A percentile compares a stretch with the other conserved stretches of the same genome.
Evolutionary conservation across 2,888 invertebrate genomes (phyloP).

Genomic region (Osedax fenrisi): DNA sequence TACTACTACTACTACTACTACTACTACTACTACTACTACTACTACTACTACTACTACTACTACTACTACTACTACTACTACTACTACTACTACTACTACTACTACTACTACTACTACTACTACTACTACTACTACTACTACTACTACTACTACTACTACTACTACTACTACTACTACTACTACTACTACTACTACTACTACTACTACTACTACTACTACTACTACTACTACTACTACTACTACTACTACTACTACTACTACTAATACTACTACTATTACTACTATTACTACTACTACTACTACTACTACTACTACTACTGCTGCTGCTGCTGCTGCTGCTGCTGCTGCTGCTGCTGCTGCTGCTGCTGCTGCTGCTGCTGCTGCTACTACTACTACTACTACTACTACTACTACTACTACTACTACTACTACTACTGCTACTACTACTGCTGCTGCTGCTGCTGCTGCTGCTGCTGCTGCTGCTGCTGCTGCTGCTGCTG

Average conservation of each 20-base stretch:
- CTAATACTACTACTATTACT: constrained; percentile 20
- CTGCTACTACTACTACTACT: background rate
- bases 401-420: background rate
- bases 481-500: too few relatives aligned
- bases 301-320: constrained; percentile 22
- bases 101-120: constrained; percentile 24
- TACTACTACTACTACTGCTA: background rate
- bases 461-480: too few relatives aligned
- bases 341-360: background rate
- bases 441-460: constrained; percentile 15
- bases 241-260: constrained; percentile 21
- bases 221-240: constrained; percentile 21
- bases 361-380: background rate
- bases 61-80: constrained; percentile 7
- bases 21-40: background rate
- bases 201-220: constrained; percentile 23
- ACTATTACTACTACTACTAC: constrained; percentile 25
- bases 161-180: constrained; percentile 17
- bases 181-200: constrained; percentile 21
- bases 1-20: background rate
- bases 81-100: constrained; percentile 17
- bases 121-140: constrained; percentile 24
- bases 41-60: background rate
- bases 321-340: background rate
- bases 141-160: constrained; percentile 25